Conservation (phyloP, 2,888 invertebrate species). For the Protodeltote pygarga region DNA sequence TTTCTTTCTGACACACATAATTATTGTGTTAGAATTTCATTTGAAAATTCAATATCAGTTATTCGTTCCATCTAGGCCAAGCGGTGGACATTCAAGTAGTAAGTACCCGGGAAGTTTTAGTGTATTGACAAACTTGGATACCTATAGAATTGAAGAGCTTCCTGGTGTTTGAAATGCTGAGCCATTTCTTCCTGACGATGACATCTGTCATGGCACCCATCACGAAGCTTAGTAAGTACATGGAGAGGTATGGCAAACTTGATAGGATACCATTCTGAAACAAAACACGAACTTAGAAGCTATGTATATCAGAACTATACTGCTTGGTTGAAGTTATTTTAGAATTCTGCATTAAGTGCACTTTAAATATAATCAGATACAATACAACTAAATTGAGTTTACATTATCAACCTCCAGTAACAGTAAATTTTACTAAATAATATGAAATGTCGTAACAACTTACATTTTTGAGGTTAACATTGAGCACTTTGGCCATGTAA, state of each 20-base stretch:
- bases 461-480: slow-evolving; percentile 87
- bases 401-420: too few species aligned
- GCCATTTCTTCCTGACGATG: slow-evolving; percentile 83
- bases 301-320: not conserved
- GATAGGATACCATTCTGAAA: slow-evolving; percentile 90
- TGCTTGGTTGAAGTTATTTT: not conserved
- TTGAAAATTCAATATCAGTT: too few species aligned
- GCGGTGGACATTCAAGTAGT: too few species aligned
- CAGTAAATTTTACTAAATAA: too few species aligned
- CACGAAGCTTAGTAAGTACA: slow-evolving; percentile 90
- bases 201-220: slow-evolving; percentile 90
- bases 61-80: too few species aligned
- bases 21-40: too few species aligned
- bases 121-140: slow-evolving; percentile 43
- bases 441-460: too few species aligned
- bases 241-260: slow-evolving; percentile 90
- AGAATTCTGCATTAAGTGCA: not conserved
- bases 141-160: slow-evolving; percentile 90
- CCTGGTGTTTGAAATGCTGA: slow-evolving; percentile 85
- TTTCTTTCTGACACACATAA: too few species aligned
- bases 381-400: too few species aligned
- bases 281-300: slow-evolving; percentile 3
- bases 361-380: too few species aligned
- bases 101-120: not conserved
- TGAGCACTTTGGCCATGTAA: slow-evolving; percentile 88